Evolutionary conservation across 2,797 vertebrate species (phyloP), one percentile per base, ranked within the genome.

Genomic region (Diglossa cyanea): DNA sequence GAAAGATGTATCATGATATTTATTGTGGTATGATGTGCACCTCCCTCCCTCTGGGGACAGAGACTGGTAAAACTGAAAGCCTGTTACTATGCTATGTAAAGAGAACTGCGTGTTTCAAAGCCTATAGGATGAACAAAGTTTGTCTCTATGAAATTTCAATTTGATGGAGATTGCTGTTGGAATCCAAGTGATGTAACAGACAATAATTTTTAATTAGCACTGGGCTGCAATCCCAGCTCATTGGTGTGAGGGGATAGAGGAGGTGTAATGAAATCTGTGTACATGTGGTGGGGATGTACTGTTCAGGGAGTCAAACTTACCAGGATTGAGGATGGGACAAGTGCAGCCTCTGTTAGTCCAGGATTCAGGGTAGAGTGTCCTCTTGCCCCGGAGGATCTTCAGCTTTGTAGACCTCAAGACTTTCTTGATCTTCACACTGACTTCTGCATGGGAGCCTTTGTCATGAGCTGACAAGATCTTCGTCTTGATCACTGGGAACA

Each of bases 341-440:
- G 99, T 99, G 94, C 99, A 99, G 82, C 99, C 99, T 96, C 98
- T 98, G 54, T 98, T 98, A 3, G 99, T 99, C 99, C 99, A 99
- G 33, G 99, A 99, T 97, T 99, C 99, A 9, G 99, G 99, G 95
- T 99, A 99, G 58, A 99, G 98, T 0, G 98, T 99, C 86, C 98
- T 97, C 44, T 98, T 98, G 93, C 99, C 98, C 44, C 97, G 97
- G 44, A 98, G 97, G 87, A 99, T 98, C 98, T 99, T 99, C 96
- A 99, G 74, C 96, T 98, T 99, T 90, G 98, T 98, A 94, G 98
- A 99, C 97, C 99, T 99, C 95, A 99, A 97, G 74, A 99, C 98
- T 97, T 99, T 99, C 97, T 99, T 99, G 94, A 99, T 98, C 97
- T 99, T 99, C 93, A 99, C 99, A 53, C 98, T 99, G 96, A 99